Evolutionary conservation across 2,888 invertebrate genomes (phyloP).

Genomic region (Archips xylosteana): DNA sequence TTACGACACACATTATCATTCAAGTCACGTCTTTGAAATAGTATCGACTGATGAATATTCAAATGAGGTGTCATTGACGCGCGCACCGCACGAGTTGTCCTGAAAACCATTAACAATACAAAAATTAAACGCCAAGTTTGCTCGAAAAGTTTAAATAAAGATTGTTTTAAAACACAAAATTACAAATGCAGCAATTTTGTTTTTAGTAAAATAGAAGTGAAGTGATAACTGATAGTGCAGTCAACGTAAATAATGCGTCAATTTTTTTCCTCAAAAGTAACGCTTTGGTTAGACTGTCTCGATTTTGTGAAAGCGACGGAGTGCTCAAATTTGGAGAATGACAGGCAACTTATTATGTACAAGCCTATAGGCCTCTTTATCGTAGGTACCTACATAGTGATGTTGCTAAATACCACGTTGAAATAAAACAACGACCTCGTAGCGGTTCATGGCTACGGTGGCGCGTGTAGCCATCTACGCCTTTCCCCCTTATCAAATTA

Average conservation of each 20-base stretch:
- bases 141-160: background rate
- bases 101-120: slow-evolving; percentile 46
- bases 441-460: slow-evolving; percentile 40
- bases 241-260: no score
- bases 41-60: slow-evolving; percentile 68
- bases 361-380: background rate
- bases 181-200: background rate
- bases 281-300: background rate
- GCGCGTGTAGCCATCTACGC: slow-evolving; percentile 35
- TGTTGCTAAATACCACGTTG: background rate
- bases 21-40: slow-evolving; percentile 57
- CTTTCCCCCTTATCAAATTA: slow-evolving; percentile 41
- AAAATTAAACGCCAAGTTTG: background rate
- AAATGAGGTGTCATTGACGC: slow-evolving; percentile 51
- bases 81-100: slow-evolving; percentile 40
- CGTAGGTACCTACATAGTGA: background rate
- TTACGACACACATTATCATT: slow-evolving; percentile 49
- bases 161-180: background rate
- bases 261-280: no score
- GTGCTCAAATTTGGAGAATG: background rate
- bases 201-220: no score
- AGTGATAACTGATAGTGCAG: no score
- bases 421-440: slow-evolving; percentile 31
- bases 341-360: background rate
- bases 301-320: no score